Evolutionary conservation across 2,797 vertebrate species (phyloP), one percentile per base, ranked within the genome.

Genomic region (Mionectes olivaceus): DNA sequence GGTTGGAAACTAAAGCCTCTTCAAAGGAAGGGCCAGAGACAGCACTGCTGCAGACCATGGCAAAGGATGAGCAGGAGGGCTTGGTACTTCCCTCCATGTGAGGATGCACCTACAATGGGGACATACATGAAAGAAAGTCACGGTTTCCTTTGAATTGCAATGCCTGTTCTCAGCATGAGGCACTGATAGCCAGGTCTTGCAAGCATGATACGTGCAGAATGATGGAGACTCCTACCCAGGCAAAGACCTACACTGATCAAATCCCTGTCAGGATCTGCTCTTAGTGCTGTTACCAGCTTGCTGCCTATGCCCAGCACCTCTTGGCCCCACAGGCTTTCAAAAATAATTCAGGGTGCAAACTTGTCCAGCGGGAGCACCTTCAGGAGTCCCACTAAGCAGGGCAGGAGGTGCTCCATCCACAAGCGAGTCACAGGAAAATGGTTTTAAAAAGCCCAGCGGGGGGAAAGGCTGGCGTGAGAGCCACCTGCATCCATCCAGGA

Each of bases 171-270:
- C 50, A 73, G 44, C 2, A 3, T 16, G 80, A 49, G 35, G 59
- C 52, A 19, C 27, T 0, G 2, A 10, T 0, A 47, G 35, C 32
- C 1, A 3, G 5, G 30, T 47, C 24, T 6, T 1, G 1, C 0
- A 3, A 33, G 46, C 1, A 4, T 0, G 43, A 5, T n/a, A 37
- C 0, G n/a, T n/a, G 65, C 22, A 65, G 71, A 33, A 37, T 33
- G 49, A 37, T 44, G 28, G 35, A 27, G 78, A 53, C 46, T 61
- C 30, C 77, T 14, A 30, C 69, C 25, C 33, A 12, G 76, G 44
- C 56, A 47, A 64, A 70, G 64, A 64, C 18, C 23, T 27, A 19
- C 63, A 23, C 14, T 7, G 47, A 23, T 28, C 28, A 57, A 65
- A 78, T 7, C 56, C 32, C 76, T 61, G 63, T 49, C 39, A 76